Conservation (phyloP, 2,797 vertebrate genomes). For the Xenops minutus region DNA sequence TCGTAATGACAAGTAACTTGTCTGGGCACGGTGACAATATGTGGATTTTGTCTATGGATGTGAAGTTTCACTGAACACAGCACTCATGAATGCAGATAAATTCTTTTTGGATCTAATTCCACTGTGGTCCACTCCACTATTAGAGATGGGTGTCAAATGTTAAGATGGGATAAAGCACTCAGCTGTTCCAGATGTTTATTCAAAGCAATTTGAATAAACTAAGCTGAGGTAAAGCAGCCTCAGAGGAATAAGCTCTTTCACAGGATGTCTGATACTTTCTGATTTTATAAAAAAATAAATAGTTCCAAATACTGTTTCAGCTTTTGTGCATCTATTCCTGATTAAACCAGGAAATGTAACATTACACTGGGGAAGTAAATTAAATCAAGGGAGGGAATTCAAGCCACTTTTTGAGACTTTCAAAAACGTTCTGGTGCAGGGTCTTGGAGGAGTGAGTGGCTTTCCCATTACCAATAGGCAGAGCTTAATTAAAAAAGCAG, state of each 20-base stretch:
- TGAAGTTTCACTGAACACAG: slow-evolving; percentile 52
- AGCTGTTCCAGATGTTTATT: slow-evolving; percentile 27
- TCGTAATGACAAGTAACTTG: slow-evolving; percentile 65
- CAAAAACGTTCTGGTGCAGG: rapidly evolving
- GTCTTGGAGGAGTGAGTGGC: not conserved
- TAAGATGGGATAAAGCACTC: slow-evolving; percentile 6
- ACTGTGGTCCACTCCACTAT: not conserved
- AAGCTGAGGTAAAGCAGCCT: not conserved
- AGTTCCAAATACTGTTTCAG: not conserved
- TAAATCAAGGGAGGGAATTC: not conserved
- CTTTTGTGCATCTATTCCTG: not conserved
- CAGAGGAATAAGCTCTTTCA: not conserved
- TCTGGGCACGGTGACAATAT: slow-evolving; percentile 73
- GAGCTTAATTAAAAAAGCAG: not conserved
- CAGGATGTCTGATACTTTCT: not conserved
- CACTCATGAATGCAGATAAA: slow-evolving; percentile 44
- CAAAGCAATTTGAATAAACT: not conserved
- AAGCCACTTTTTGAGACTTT: not conserved
- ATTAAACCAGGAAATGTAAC: not conserved
- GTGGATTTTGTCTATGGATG: slow-evolving; percentile 61
- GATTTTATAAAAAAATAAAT: not conserved
- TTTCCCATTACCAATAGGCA: not conserved
- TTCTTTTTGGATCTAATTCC: slow-evolving; percentile 50
- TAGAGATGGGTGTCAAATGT: slow-evolving; percentile 1
- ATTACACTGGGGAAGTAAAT: not conserved